Percentiles rank a stretch among this genome's conserved stretches.
Conservation (phyloP, 1,140 invertebrate genomes). For the Dryas iulia region DNA sequence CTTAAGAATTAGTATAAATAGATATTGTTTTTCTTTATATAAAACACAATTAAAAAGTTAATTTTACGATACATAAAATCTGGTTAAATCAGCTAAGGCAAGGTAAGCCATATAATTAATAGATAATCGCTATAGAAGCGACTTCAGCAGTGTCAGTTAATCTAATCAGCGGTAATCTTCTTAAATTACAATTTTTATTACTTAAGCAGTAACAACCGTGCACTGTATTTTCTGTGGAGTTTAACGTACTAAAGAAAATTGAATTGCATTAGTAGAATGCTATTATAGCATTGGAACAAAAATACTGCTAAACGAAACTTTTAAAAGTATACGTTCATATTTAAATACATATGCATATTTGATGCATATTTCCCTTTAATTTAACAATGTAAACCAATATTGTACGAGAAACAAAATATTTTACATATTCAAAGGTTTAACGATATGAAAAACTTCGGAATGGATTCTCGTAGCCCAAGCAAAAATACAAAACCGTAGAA, state of each 20-base stretch:
- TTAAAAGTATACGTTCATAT: background rate
- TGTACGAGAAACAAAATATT: conserved; percentile 11
- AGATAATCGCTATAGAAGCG: conserved; percentile 1
- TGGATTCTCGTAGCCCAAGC: conserved; percentile 37
- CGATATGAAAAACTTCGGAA: conserved; percentile 61
- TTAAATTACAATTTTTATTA: conserved; percentile 1
- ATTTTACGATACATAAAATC: background rate
- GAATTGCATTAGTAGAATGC: background rate
- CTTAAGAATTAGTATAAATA: too few species aligned
- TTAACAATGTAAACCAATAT: conserved; percentile 7
- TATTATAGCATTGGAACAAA: background rate
- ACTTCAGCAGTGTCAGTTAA: background rate
- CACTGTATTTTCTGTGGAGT: background rate
- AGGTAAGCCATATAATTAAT: conserved; percentile 3
- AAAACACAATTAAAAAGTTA: background rate
- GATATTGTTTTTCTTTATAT: too few species aligned
- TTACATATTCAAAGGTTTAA: conserved; percentile 40
- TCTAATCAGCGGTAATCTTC: background rate
- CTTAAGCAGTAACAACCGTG: background rate
- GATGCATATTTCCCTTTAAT: background rate
- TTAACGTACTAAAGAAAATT: conserved; percentile 1
- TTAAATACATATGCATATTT: background rate
- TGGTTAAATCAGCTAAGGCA: background rate
- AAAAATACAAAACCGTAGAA: conserved; percentile 49
- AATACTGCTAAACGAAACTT: background rate